phyloP scores from a whole-genome alignment of 92 coral and sea anemone species.

The Palythoa grandis region DNA sequence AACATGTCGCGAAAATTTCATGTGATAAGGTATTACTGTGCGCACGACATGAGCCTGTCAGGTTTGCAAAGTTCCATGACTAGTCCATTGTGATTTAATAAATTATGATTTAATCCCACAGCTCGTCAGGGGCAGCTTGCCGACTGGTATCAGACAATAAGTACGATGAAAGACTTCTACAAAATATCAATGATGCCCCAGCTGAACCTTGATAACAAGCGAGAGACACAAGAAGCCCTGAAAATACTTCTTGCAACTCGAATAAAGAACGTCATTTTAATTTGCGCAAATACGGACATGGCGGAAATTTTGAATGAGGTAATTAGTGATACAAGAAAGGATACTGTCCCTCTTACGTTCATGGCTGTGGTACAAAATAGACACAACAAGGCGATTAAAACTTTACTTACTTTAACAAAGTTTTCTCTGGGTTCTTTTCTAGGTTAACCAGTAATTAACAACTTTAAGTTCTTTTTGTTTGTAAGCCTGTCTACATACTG shows the following conservation, averaged over 20 bases:
- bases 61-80: no score
- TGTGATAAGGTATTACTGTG: no score
- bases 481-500: no score
- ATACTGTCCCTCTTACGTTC: neutral
- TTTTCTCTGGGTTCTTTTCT: no score
- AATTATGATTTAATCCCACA: neutral
- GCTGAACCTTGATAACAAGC: conserved; percentile 61
- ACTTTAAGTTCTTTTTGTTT: no score
- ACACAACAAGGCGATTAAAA: no score
- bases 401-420: no score
- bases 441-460: no score
- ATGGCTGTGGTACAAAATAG: no score
- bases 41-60: no score
- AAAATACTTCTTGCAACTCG: conserved; percentile 59
- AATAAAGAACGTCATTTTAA: conserved; percentile 76
- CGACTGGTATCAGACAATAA: conserved; percentile 59
- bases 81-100: no score
- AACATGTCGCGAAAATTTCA: no score
- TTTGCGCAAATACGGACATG: conserved; percentile 78
- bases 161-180: conserved; percentile 58
- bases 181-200: conserved; percentile 86
- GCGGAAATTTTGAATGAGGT: conserved; percentile 83
- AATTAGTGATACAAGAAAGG: neutral
- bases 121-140: conserved; percentile 69
- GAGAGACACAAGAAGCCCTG: conserved; percentile 43